A percentile compares a stretch with the other conserved stretches of the same genome.
Evolutionary conservation across 2,888 invertebrate genomes (phyloP).

Genomic region (Charanyca ferruginea): DNA sequence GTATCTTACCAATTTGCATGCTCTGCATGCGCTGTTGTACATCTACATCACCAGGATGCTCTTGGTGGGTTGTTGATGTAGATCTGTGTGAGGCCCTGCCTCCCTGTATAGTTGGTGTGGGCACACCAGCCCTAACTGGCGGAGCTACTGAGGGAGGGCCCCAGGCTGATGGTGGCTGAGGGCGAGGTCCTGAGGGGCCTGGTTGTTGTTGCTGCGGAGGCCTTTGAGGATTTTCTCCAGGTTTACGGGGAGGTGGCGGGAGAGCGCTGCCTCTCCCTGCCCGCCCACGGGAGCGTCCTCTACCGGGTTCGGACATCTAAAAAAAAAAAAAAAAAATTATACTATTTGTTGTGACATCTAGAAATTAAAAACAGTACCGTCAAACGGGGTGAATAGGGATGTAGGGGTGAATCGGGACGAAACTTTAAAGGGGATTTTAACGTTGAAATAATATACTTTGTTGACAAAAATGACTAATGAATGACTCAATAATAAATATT

Average conservation of each 20-base stretch:
- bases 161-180: conserved; percentile 85
- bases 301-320: conserved; percentile 81
- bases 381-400: no score
- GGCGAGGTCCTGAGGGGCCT: conserved; percentile 74
- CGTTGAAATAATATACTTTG: no score
- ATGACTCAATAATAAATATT: no score
- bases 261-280: conserved; percentile 77
- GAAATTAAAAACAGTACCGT: no score
- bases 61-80: conserved; percentile 75
- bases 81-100: conserved; percentile 82
- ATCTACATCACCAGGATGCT: conserved; percentile 85
- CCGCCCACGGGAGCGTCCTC: conserved; percentile 85
- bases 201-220: conserved; percentile 64
- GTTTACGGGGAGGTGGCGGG: conserved; percentile 72
- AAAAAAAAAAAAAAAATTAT: conserved; percentile 4
- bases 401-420: no score
- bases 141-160: conserved; percentile 80
- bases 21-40: conserved; percentile 82
- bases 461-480: no score
- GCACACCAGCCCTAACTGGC: conserved; percentile 80
- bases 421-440: no score
- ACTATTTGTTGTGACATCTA: neutral
- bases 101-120: conserved; percentile 72
- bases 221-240: conserved; percentile 69
- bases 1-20: conserved; percentile 55